A percentile compares a stretch with the other conserved stretches of the same genome.
Conservation (phyloP, 1,140 invertebrate species). For the Papilio polytes region DNA sequence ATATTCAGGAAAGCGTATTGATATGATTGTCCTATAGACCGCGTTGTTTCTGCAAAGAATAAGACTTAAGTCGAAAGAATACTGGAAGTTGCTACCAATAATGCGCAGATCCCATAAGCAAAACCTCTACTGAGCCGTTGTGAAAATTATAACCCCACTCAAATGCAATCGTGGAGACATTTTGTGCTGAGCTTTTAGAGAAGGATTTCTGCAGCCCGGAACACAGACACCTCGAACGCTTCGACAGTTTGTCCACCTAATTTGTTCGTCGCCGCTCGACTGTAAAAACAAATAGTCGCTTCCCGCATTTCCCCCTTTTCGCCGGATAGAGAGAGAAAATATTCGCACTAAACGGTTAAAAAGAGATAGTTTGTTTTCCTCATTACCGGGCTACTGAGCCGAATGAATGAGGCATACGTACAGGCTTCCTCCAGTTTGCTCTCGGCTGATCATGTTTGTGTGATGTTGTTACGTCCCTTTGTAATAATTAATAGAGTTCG, state of each 20-base stretch:
- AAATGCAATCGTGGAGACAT: conserved; percentile 66
- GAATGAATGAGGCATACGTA: conserved; percentile 72
- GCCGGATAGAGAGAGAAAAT: conserved; percentile 68
- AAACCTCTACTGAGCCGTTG: conserved; percentile 51
- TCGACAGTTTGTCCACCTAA: conserved; percentile 83
- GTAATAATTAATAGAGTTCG: conserved; percentile 80
- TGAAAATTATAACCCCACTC: conserved; percentile 76
- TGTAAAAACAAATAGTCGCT: conserved; percentile 81
- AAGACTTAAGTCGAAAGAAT: conserved; percentile 51
- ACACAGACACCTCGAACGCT: conserved; percentile 80
- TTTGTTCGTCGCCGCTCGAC: conserved; percentile 80
- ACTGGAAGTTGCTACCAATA: conserved; percentile 59
- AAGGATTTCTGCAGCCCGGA: conserved; percentile 74
- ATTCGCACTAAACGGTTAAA: conserved; percentile 57
- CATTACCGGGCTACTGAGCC: conserved; percentile 50
- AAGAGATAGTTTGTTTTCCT: conserved; percentile 52
- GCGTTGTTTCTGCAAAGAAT: conserved; percentile 43
- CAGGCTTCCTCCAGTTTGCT: conserved; percentile 70
- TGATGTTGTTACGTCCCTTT: conserved; percentile 69
- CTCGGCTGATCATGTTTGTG: conserved; percentile 67
- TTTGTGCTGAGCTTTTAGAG: conserved; percentile 68
- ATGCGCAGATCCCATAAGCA: conserved; percentile 58
- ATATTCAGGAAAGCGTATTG: background rate
- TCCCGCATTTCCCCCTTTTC: conserved; percentile 64
- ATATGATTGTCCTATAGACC: background rate